Base-by-base conservation (phyloP, 2,888 invertebrate species). In the Smittia sp. region DNA sequence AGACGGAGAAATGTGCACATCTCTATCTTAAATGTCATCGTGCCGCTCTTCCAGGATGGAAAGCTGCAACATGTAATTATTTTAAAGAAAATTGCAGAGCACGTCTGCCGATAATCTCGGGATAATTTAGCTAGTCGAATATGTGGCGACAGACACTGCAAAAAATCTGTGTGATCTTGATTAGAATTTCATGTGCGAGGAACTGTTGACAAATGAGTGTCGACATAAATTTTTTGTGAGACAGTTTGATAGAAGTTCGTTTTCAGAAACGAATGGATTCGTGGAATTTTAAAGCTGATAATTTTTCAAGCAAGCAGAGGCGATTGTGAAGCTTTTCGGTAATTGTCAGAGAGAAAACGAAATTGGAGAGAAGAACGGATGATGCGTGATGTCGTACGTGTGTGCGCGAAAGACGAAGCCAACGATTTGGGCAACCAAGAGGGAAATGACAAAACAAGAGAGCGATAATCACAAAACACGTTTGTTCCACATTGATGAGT, bases 401-500 rank as follows among this genome's bases (percentile, higher is more conserved):
- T 58, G 22, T 22, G 58, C n/a, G n/a, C 58, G 58, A 58, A 58
- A 18, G 58, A 9, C 58, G 22, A 22, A 58, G 58, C 9, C 58
- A 58, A 58, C 20, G 46, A 46, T 15, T 46, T 15, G 3, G 58
- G 22, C 18, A 22, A 13, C 13, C 9, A 58, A 58, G 58, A 58
- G 22, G 58, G 58, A n/a, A 58, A 58, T 58, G 58, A 58, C 58
- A 58, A 22, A 20, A n/a, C 22, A n/a, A 15, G 46, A 13, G 15
- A 46, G 46, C 13, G 58, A 58, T 58, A 58, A 22, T 58, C 58
- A 58, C 58, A 22, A 22, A 58, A 58, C 58, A 58, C 22, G 58
- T 58, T 58, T 58, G 58, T 22, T 58, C 58, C 58, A 58, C 63
- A 63, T n/a, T 63, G 25, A 63, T 63, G 63, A 63, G 63, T 63